Base-by-base conservation (phyloP, 2,113 vertebrate species). In the Azemiops feae region DNA sequence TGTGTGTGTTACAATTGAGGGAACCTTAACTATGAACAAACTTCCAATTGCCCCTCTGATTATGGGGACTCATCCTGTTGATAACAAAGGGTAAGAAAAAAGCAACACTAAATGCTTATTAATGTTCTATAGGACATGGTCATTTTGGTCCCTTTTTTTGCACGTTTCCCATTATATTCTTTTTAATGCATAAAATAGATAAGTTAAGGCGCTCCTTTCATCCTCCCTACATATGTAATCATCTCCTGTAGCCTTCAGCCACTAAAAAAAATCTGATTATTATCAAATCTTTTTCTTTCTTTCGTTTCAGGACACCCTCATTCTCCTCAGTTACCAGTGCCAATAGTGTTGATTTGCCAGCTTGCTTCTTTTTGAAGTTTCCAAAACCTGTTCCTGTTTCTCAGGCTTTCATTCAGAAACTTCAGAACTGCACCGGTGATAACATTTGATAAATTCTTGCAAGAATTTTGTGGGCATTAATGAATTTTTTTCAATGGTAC, bases 331-430 rank as follows among this genome's bases (percentile, higher is more conserved):
- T 99, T 96, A 99, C 99, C 91, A 99, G 99, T 97, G 98, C 99
- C 92, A 99, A 99, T 97, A 99, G 99, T 34, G 99, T 99, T 96
- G 99, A 99, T 91, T 97, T 99, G 93, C 99, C 99, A 16, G 99
- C 99, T 45, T 99, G 99, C 94, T 99, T 99, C 97, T 99, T 99
- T 97, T 98, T 99, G 92, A 99, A 99, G 94, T 98, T 99, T 97
- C 99, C 98, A 64, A 97, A 96, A 22, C 98, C 99, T 93, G 98
- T 99, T 92, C 99, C 99, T 22, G 99, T 99, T 94, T 99, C 99
- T 8, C 97, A 98, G 94, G 98, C 98, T 87, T 99, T 99, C 96
- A 98, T 99, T 94, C 98, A 99, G 97, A 99, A 98, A 69, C 97
- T 99, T 86, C 98, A 98, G 95, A 98, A 94, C 94, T 98, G 98